Evolutionary conservation across 2,113 vertebrate species (phyloP).

Genomic region (Illadopsis cleaveri): DNA sequence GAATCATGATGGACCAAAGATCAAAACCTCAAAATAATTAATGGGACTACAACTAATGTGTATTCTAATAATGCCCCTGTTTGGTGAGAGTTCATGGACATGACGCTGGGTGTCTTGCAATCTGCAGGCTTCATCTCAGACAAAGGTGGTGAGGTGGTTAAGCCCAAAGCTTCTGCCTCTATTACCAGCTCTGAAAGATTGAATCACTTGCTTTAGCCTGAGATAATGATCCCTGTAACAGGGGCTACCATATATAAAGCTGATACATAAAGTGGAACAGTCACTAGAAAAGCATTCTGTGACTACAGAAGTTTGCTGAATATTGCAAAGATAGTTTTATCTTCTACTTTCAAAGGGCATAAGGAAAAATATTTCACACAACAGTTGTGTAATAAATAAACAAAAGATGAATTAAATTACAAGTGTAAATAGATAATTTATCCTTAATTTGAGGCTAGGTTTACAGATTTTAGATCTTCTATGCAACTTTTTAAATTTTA

Average conservation of each 20-base stretch:
- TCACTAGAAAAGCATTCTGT: neutral
- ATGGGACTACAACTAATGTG: neutral
- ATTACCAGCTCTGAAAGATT: neutral
- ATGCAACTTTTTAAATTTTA: neutral
- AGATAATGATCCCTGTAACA: neutral
- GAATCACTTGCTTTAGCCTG: neutral
- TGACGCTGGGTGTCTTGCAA: neutral
- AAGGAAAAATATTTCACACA: neutral
- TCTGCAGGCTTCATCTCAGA: neutral
- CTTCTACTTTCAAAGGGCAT: neutral
- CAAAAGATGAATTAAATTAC: neutral
- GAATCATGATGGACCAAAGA: constrained; percentile 52
- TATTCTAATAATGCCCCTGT: neutral
- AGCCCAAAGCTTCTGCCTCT: neutral
- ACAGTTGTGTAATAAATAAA: neutral
- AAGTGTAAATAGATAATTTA: neutral
- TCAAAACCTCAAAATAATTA: neutral
- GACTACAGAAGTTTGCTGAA: neutral
- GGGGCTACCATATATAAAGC: neutral
- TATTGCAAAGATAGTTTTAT: neutral
- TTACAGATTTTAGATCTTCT: neutral
- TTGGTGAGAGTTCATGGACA: neutral
- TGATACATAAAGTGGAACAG: neutral
- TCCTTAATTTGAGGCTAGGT: neutral
- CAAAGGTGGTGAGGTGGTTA: neutral